Base-by-base conservation (phyloP, 37 sponge, comb jelly and placozoan species). In the Aphrocallistes beatrix region DNA sequence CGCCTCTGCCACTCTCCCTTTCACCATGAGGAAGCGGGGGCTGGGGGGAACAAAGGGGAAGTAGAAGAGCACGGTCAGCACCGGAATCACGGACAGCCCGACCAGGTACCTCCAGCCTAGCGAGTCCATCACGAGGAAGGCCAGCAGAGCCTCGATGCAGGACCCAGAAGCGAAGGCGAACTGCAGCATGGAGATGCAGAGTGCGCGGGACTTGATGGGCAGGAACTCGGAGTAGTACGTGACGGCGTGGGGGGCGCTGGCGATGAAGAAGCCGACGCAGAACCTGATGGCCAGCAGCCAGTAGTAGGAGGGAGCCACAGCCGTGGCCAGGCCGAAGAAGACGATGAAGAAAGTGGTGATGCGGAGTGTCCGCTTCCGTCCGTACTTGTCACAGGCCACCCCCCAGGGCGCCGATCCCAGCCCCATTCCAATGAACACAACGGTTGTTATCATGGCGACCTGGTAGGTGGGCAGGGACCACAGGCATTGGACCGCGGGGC, bases 21-120 rank as follows among this genome's bases (percentile, higher is more conserved):
- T 88, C 32, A 88, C 82, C 0, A 94, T 36, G 28, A 89, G 88
- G 83, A 83, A 94, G 36, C 92, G 48, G 36, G 92, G 87, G 8
- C 91, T 90, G 38, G 87, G 88, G 23, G 95, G 95, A 0, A 92
- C 87, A 86, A 92, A 51, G 89, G 90, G 60, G 36, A 88, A 6
- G 34, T 28, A 85, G 38, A 87, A 39, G 3, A 86, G 83, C 13
- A 45, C 45, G 36, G 86, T 23, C 21, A 86, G 37, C 34, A 86
- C 28, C 36, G 83, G 84, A 9, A 87, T n/a, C 13, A 38, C 45
- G 23, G 83, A 81, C 23, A 85, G 10, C 3, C 23, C 39, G 6
- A 51, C 37, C 9, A 85, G 28, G 36, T 36, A 87, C 38, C 38
- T 6, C 25, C 40, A 84, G 3, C 48, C 51, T 82, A 60, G n/a